These are phyloP conservation scores for Turnix velox DNA, from an alignment of 2,113 vertebrate species.

Conservation along the genomic window DNA sequence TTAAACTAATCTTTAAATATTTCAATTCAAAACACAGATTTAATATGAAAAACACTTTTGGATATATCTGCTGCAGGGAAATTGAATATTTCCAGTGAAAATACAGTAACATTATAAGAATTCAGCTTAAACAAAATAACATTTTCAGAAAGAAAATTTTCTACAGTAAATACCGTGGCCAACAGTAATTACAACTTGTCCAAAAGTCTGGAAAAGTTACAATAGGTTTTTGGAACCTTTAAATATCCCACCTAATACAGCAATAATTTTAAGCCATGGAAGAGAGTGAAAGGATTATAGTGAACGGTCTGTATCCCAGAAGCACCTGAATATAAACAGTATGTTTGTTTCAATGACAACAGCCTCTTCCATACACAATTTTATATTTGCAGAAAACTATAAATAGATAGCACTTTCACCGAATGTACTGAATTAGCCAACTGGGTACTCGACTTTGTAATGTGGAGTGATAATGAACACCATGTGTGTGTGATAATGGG, in stretches of 20 bases:
- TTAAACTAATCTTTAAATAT: not conserved
- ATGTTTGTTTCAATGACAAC: conserved; percentile 46
- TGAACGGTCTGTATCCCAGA: conserved; percentile 35
- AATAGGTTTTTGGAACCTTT: not conserved
- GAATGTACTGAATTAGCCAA: conserved; percentile 70
- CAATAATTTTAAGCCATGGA: not conserved
- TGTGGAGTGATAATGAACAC: conserved; percentile 74
- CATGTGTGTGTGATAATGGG: conserved; percentile 70
- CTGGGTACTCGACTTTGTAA: conserved; percentile 53
- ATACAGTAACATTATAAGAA: conserved; percentile 5
- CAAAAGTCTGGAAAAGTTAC: conserved; percentile 19
- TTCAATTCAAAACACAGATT: not conserved
- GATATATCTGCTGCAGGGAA: not conserved
- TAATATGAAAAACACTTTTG: not conserved
- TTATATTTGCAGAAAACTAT: conserved; percentile 47
- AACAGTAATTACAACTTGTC: not conserved
- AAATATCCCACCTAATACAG: not conserved
- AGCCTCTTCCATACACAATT: conserved; percentile 1
- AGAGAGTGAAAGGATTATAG: not conserved
- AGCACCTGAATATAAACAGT: conserved; percentile 23
- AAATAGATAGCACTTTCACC: conserved; percentile 58
- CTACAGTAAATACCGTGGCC: not conserved
- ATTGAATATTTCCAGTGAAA: conserved; percentile 44
- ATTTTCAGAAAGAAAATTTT: not conserved
- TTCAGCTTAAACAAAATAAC: not conserved